Evolutionary conservation across 2,797 vertebrate species (phyloP).

Genomic region (Macroramphosus scolopax): DNA sequence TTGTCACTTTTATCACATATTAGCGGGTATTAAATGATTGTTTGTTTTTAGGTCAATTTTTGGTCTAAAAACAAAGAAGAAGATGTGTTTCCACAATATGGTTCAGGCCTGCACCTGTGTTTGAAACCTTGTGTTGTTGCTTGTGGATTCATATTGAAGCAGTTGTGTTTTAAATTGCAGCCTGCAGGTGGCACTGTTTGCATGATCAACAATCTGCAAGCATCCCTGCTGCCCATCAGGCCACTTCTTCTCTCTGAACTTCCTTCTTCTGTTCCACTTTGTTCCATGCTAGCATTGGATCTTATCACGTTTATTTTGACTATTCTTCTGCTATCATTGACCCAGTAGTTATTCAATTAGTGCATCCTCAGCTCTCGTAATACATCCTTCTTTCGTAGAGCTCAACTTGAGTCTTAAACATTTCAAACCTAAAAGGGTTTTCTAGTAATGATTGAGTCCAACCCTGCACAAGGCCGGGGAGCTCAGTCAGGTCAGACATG

Average conservation of each 20-base stretch:
- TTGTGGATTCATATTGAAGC: background rate
- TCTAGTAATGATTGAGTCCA: no score
- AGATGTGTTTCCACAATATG: no score
- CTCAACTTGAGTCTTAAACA: no score
- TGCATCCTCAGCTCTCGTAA: background rate
- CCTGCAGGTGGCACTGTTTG: slow-evolving; percentile 65
- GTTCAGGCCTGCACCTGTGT: no score
- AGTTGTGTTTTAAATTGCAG: background rate
- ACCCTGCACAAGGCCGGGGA: no score
- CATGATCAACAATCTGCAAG: slow-evolving; percentile 12
- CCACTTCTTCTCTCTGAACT: background rate
- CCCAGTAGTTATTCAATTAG: background rate
- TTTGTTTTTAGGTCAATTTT: no score
- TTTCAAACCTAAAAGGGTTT: no score
- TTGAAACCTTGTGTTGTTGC: background rate
- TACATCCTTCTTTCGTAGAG: no score
- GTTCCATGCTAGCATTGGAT: background rate
- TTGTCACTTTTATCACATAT: no score
- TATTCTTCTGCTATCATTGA: no score
- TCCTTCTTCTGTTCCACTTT: background rate
- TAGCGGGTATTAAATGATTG: no score
- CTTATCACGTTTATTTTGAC: background rate
- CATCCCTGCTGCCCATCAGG: background rate
- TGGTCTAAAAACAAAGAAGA: no score
- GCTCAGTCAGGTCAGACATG: slow-evolving; percentile 12